Base-by-base conservation (phyloP, 1,140 invertebrate genomes). In the Panagrolaimus sp. region DNA sequence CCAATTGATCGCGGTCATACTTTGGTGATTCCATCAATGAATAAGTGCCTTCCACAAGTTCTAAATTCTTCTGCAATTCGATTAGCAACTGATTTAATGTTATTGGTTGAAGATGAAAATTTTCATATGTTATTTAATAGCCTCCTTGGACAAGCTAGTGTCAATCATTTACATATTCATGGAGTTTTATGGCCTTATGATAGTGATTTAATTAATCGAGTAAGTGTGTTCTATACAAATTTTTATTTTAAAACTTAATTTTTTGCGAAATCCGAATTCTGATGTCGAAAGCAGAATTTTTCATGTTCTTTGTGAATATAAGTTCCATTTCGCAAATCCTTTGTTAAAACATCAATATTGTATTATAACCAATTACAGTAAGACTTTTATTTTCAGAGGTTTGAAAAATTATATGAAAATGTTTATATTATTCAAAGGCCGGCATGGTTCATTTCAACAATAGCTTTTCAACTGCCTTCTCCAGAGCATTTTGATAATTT, bases 131-230 rank as follows among this genome's bases (percentile, higher is more conserved):
- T 82, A 14, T 82, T 78, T 70, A 82, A 82, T 66, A 71, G 71
- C 38, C 66, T 82, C 7, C 65, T 82, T 10, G 80, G 78, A n/a
- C 82, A 82, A 46, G 80, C 80, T 1, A 80, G 77, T 9, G 82
- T 82, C 7, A 82, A 82, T 71, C 80, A 82, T 62, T 64, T 83
- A n/a, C 80, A 82, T 71, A 47, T 83, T 24, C 80, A 82, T 46
- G 67, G 72, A 17, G 43, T 83, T n/a, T 81, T 76, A 47, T 82
- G 80, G 80, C 82, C 80, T 7, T 82, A 82, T 58, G 79, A 81
- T 24, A 68, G 64, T 14, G 77, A 83, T 72, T 67, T 82, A 45
- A 76, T 83, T 69, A 68, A 73, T 73, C 43, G 70, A 67, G 70
- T 80, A 65, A 65, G 73, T 71, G 15, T 14, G n/a, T 21, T 52